Evolutionary conservation across 2,113 vertebrate species (phyloP).

Genomic region (Pangasianodon gigas): DNA sequence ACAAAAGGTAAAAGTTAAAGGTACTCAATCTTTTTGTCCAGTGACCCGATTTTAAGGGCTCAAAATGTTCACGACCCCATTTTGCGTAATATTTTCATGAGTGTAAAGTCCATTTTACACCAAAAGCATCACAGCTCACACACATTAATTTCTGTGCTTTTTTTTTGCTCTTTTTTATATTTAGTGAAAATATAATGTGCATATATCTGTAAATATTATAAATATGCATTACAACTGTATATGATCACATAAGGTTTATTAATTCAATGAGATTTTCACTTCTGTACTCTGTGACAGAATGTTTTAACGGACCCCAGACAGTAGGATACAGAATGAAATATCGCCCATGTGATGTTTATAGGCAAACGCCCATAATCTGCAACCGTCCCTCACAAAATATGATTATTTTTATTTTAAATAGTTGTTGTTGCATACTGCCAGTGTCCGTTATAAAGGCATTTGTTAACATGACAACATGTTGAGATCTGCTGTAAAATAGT

Average conservation of each 20-base stretch:
- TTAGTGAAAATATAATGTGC: not conserved
- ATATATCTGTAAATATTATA: not conserved
- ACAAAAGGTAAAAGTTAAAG: not conserved
- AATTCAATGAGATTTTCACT: not conserved
- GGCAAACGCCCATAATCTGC: not conserved
- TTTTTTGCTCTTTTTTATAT: not conserved
- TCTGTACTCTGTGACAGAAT: not conserved
- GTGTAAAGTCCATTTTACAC: not conserved
- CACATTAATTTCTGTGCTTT: not conserved
- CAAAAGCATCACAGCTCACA: not conserved
- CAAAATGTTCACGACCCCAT: not conserved
- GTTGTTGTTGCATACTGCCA: not conserved
- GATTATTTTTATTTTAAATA: not conserved
- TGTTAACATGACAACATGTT: not conserved
- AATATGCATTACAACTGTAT: not conserved
- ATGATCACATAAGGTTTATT: not conserved
- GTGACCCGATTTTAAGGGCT: not conserved
- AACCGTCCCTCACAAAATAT: not conserved
- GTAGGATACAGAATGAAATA: not conserved
- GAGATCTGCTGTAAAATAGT: not conserved
- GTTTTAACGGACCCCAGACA: not conserved
- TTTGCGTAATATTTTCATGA: not conserved
- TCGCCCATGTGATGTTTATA: not conserved
- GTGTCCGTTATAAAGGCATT: not conserved
- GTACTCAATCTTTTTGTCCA: not conserved